phyloP scores from a whole-genome alignment of 2,888 invertebrate genomes.

The Eudasyphora cyanicolor region DNA sequence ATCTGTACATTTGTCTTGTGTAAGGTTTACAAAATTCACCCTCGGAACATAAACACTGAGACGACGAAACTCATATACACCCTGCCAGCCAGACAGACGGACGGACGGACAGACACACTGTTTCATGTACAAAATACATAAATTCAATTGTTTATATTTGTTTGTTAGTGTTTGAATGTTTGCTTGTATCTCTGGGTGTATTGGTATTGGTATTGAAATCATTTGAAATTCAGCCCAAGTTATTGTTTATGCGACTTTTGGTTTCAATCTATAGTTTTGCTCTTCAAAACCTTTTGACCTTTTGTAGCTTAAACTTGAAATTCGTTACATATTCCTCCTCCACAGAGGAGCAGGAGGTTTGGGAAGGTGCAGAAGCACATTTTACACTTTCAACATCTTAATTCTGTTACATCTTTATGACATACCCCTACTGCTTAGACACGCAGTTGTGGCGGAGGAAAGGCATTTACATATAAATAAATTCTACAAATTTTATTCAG shows the following conservation, averaged over 20 bases:
- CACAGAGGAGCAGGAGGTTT: neutral
- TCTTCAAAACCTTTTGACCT: slow-evolving; percentile 37
- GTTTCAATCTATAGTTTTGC: slow-evolving; percentile 20
- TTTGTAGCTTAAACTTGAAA: slow-evolving; percentile 46
- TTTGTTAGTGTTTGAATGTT: neutral
- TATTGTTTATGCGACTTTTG: slow-evolving; percentile 63
- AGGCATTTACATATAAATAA: too few species aligned
- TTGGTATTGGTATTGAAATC: slow-evolving; percentile 31
- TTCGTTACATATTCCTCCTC: neutral
- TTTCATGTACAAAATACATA: slow-evolving; percentile 55
- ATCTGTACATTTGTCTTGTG: slow-evolving; percentile 52
- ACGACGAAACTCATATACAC: neutral
- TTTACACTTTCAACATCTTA: too few species aligned
- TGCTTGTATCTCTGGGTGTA: slow-evolving; percentile 10
- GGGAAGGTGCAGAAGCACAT: too few species aligned
- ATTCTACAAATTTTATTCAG: too few species aligned
- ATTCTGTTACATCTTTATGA: too few species aligned
- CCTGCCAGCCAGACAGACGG: slow-evolving; percentile 1
- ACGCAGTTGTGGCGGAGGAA: too few species aligned
- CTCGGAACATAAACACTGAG: neutral
- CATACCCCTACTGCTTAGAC: too few species aligned
- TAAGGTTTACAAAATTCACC: slow-evolving; percentile 14
- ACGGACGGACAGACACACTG: neutral
- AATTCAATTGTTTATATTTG: slow-evolving; percentile 43
- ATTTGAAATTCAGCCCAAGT: slow-evolving; percentile 54